Evolutionary conservation across 35 echinoderm and acorn worm genomes (phyloP), one percentile per base, ranked within the genome.

Genomic region (Eucidaris tribuloides): DNA sequence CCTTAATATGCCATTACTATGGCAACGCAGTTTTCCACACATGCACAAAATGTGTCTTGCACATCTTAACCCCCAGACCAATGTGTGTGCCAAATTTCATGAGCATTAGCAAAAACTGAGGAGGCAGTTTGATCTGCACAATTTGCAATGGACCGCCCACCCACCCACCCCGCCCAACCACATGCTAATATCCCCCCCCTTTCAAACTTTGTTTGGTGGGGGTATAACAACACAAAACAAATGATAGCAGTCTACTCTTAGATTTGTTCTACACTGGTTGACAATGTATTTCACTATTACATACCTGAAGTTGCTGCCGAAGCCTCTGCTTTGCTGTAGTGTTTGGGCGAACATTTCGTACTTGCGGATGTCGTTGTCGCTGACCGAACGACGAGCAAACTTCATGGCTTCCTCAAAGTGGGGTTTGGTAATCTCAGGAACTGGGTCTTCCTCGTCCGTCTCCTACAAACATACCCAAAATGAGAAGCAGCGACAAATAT

Each of bases 331-430:
- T 68, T 93, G 90, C 46, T 93, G 95, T 20, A 98, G 60, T 3
- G 95, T 98, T 79, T 98, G 95, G 79, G 95, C 86, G 84, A 98
- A 98, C 95, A 98, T 98, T 50, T 98, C 95, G 65, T 98, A 98
- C 79, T 98, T 98, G 30, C 95, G 64, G 48, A 98, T 98, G 79
- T 98, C 90, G 40, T 98, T 98, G 79, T 98, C 95, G 36, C 90
- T 98, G 56, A 98, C 95, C 25, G 95, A 97, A 17, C 95, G 86
- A 27, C 95, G 62, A 3, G 95, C 95, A 87, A 87, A 98, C 70
- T 71, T 93, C 95, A 98, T 98, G 17, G 95, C 95, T 63, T 98
- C 95, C 25, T 81, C 95, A 87, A 98, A 98, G 57, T 98, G 95
- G 15, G 32, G 78, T 33, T 62, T 42, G 37, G 79, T 92, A 40